Conservation (phyloP, 92 coral and sea anemone species). For the Siderastrea siderea region DNA sequence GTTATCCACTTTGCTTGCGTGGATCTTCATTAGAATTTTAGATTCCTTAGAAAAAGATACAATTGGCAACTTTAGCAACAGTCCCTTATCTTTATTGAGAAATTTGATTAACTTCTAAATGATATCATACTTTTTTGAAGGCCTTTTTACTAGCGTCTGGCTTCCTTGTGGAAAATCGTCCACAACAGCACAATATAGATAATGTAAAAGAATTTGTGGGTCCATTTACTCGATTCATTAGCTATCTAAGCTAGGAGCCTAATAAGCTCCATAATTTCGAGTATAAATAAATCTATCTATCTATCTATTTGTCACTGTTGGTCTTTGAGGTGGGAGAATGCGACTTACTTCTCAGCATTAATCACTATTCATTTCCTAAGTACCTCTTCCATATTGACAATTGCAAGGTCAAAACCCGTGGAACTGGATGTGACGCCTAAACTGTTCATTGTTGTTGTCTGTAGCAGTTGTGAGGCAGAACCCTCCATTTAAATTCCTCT, state of each 20-base stretch:
- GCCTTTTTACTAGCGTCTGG: too few relatives aligned
- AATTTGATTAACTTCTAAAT: not conserved
- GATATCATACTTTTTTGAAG: too few relatives aligned
- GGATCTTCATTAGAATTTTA: not conserved
- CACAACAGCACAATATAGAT: too few relatives aligned
- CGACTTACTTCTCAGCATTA: not conserved
- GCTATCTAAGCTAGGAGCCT: too few relatives aligned
- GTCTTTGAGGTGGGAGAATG: not conserved
- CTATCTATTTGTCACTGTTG: not conserved
- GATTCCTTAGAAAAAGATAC: not conserved
- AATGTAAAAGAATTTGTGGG: too few relatives aligned
- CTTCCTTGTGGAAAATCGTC: too few relatives aligned
- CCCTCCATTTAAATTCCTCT: not conserved
- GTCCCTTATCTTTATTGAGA: not conserved
- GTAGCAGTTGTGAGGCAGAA: not conserved
- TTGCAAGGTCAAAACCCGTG: not conserved
- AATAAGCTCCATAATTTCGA: too few relatives aligned
- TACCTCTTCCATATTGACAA: not conserved
- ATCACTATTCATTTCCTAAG: not conserved
- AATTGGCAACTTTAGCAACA: too few relatives aligned
- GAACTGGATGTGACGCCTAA: not conserved
- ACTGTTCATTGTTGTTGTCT: not conserved
- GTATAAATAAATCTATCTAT: too few relatives aligned
- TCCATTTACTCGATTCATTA: too few relatives aligned
- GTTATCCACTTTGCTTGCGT: slow-evolving; percentile 48